These are phyloP conservation scores for Meloidogyne hapla DNA, from an alignment of 1,140 invertebrate genomes.

Conservation along the genomic window DNA sequence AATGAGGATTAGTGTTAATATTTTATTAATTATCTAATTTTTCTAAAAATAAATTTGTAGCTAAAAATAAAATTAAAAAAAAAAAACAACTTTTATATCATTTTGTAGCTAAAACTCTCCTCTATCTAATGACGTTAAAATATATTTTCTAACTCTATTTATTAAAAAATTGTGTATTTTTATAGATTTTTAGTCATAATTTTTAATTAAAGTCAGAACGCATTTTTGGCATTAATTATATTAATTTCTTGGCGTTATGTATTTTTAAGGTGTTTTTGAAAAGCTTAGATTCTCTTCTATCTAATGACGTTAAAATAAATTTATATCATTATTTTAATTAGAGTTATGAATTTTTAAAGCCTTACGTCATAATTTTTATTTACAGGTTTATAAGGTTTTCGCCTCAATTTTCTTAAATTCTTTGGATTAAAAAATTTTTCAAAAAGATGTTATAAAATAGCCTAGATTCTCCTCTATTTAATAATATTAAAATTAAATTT, in stretches of 20 bases:
- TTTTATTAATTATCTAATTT: neutral
- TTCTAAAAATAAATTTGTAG: neutral
- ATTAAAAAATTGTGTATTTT: no score
- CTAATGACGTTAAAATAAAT: neutral
- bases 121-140: neutral
- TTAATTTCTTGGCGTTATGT: no score
- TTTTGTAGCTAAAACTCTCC: neutral
- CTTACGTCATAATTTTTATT: neutral
- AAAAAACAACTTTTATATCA: neutral
- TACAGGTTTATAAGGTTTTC: neutral
- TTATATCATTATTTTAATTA: neutral
- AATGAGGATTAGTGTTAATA: no score
- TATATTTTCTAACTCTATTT: neutral
- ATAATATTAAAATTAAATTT: neutral
- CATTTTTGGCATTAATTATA: no score
- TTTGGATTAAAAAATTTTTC: neutral
- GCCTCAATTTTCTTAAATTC: no score
- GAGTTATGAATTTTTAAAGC: neutral
- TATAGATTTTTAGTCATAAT: no score
- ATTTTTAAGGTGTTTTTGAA: no score
- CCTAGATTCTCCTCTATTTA: neutral
- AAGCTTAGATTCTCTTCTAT: neutral
- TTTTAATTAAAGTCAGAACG: no score
- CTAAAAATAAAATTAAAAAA: neutral
- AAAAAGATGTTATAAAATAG: neutral